Base-by-base conservation (phyloP, 2,888 invertebrate genomes). In the Smittia sp. region DNA sequence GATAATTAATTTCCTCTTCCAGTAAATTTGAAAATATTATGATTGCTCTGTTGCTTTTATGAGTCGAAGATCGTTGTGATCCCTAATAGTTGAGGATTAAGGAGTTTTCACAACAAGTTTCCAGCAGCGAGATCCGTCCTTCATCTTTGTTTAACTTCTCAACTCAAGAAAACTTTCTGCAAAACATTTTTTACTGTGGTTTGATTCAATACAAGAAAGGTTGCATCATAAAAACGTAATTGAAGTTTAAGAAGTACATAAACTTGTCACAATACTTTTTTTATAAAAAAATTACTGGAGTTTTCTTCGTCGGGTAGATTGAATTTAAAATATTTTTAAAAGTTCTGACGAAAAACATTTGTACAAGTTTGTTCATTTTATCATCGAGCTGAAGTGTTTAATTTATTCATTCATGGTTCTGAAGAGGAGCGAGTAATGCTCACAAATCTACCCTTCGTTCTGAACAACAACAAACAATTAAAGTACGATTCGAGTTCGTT, bases 1-100 rank as follows among this genome's bases (percentile, higher is more conserved):
- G 38, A 72, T 62, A 72, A 72, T 72, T 72, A 72, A 62, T 72
- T 72, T 72, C 58, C 20, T 38, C 18, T 46, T 15, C 22, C 54
- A 18, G 20, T 41, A 41, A 68, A 68, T 68, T 68, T 52, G 27
- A 70, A 70, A 70, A 70, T 70, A 70, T 70, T 70, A 54, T 70
- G 54, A 70, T 46, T n/a, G 13, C 27, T 70, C 15, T 18, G 54
- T 20, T 25, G 24, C 22, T 52, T 46, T 68, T 52, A 68, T 68
- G 41, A 46, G 15, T 15, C 58, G 4, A 1, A 11, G 25, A 39
- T 13, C 1, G 25, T 20, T 20, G 25, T 15, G 22, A 13, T 46
- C 46, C 54, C 24, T 27, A 52, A 54, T 69, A 13, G 52, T 18
- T 25, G 24, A 69, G 69, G 69, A 69, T 46, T 69, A 52, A 11